Base-by-base conservation (phyloP, 1,140 invertebrate species). In the Ceratina japonica region DNA sequence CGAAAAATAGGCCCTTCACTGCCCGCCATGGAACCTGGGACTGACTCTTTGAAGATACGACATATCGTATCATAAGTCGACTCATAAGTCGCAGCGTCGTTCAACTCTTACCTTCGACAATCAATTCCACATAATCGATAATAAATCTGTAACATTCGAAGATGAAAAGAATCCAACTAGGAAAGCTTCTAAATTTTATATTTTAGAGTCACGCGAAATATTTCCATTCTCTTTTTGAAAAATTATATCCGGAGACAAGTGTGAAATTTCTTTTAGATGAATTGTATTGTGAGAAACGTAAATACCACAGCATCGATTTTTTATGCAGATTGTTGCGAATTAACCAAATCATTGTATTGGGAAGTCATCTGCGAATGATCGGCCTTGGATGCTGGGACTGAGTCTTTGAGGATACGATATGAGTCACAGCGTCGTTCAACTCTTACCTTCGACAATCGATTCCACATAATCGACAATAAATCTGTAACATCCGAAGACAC, bases 361-460 rank as follows among this genome's bases (percentile, higher is more conserved):
- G 66, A 15, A 58, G 58, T 78, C 80, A 68, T 27, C 71, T 58
- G 79, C 63, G 65, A 63, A 31, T 44, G 24, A 69, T 31, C 58
- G 52, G 20, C 31, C 63, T 51, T 78, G 70, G 59, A 31, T 52
- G 51, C 22, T 15, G 13, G 3, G n/a, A 37, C 27, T 31, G 37
- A 62, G 68, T 2, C 71, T 68, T 76, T 20, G 44, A 37, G 37
- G 73, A 83, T 77, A 44, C 10, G 10, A 44, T 44, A 44, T 10
- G 75, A 81, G 56, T 82, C 80, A 83, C 22, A 51, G 62, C 65
- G 54, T 83, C 51, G 59, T 24, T 51, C n/a, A 24, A 76, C 52
- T 56, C 68, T 49, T 31, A 44, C 59, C 24, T 61, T 54, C 27
- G 44, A 65, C 31, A 20, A 66, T 20, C 61, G 52, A 61, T 51